Evolutionary conservation across 2,113 vertebrate genomes (phyloP).

Genomic region (Reinhardtius hippoglossoides): DNA sequence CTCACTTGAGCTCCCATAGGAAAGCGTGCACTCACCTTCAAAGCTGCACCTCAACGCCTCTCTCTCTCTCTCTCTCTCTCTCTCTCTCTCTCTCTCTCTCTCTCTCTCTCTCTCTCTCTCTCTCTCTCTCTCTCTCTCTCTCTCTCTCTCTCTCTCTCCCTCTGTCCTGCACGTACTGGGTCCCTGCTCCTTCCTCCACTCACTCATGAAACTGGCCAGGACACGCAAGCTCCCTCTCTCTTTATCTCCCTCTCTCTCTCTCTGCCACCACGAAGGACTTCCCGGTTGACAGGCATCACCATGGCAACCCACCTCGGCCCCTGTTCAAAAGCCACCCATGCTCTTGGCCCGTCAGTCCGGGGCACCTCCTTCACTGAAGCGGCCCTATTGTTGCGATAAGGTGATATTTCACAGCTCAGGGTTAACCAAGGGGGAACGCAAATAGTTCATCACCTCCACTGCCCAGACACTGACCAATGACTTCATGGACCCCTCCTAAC

Average conservation of each 20-base stretch:
- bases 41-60: conserved; percentile 46
- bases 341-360: conserved; percentile 66
- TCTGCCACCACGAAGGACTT: conserved; percentile 72
- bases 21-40: conserved; percentile 70
- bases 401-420: conserved; percentile 81
- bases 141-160: conserved; percentile 35
- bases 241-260: conserved; percentile 30
- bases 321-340: conserved; percentile 68
- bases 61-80: no score
- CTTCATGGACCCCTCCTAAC: conserved; percentile 41
- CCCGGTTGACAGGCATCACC: conserved; percentile 79
- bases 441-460: conserved; percentile 72
- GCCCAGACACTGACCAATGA: conserved; percentile 53
- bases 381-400: conserved; percentile 78
- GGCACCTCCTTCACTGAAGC: conserved; percentile 66
- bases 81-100: conserved; percentile 39
- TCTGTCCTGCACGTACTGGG: conserved; percentile 29
- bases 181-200: conserved; percentile 40
- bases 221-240: conserved; percentile 50
- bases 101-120: conserved; percentile 39
- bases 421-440: conserved; percentile 75
- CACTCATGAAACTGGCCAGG: conserved; percentile 52
- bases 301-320: conserved; percentile 71
- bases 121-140: conserved; percentile 39
- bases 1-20: neutral